A percentile compares a stretch with the other conserved stretches of the same genome.
Evolutionary conservation across 2,113 vertebrate species (phyloP).

Genomic region (Coturnix japonica): DNA sequence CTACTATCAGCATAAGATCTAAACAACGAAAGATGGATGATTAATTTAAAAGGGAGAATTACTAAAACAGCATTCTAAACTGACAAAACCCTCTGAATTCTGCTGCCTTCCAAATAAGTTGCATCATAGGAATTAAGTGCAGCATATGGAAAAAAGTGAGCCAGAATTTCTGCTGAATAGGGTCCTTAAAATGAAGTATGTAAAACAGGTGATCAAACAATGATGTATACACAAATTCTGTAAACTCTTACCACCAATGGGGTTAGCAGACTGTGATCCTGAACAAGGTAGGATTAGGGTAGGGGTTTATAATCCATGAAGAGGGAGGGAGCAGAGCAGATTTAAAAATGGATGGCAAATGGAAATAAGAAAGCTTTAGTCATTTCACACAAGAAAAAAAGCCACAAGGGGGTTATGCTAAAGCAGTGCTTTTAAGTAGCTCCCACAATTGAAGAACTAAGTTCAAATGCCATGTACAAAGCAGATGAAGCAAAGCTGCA

Average conservation of each 20-base stretch:
- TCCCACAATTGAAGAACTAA: conserved; percentile 63
- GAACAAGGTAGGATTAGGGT: conserved; percentile 88
- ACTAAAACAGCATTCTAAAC: background rate
- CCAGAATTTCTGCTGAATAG: conserved; percentile 81
- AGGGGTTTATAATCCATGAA: conserved; percentile 86
- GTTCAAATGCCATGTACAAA: conserved; percentile 71
- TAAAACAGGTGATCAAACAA: conserved; percentile 75
- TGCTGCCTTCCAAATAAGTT: background rate
- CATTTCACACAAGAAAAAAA: conserved; percentile 77
- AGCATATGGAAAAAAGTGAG: background rate
- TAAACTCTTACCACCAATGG: conserved; percentile 95
- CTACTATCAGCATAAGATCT: background rate
- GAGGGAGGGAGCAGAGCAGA: conserved; percentile 88
- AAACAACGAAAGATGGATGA: background rate
- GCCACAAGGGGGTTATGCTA: conserved; percentile 66
- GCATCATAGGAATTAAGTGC: fast-evolving
- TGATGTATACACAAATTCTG: conserved; percentile 78
- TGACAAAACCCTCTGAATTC: background rate
- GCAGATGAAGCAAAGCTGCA: conserved; percentile 76
- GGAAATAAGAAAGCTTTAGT: conserved; percentile 84
- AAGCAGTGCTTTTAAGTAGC: conserved; percentile 74
- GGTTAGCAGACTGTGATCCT: conserved; percentile 99
- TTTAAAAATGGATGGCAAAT: conserved; percentile 90
- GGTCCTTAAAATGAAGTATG: conserved; percentile 63
- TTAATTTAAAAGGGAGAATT: background rate